These are phyloP conservation scores for Trachelus tabidus DNA, from an alignment of 2,888 invertebrate genomes.

Conservation along the genomic window DNA sequence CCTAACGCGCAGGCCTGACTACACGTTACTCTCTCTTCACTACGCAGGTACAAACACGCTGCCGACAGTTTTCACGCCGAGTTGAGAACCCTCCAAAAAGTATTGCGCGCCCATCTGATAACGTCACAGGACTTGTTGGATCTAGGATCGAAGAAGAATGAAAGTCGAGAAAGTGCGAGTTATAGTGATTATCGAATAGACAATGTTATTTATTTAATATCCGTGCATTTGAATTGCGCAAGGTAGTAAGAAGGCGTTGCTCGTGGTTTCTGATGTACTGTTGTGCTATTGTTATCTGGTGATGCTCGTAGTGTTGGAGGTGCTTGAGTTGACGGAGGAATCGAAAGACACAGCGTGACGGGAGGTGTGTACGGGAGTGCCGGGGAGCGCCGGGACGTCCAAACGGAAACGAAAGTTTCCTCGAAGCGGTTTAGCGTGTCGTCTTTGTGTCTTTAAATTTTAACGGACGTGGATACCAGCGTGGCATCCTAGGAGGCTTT, in stretches of 20 bases:
- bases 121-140: neutral
- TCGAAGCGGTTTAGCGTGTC: neutral
- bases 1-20: slow-evolving; percentile 64
- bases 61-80: neutral
- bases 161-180: neutral
- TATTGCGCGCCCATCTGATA: neutral
- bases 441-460: neutral
- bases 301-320: slow-evolving; percentile 14
- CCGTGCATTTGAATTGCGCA: neutral
- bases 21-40: slow-evolving; percentile 40
- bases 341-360: slow-evolving; percentile 23
- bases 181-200: neutral
- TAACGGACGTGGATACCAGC: neutral
- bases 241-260: neutral
- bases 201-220: neutral
- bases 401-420: neutral
- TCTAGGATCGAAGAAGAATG: neutral
- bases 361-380: slow-evolving; percentile 8
- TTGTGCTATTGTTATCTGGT: neutral
- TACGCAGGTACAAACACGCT: slow-evolving; percentile 49
- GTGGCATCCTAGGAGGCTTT: neutral
- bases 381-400: neutral
- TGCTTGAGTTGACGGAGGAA: slow-evolving; percentile 17
- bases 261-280: neutral
- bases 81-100: slow-evolving; percentile 19